Percentiles rank a stretch among this genome's conserved stretches.
Evolutionary conservation across 2,113 vertebrate genomes (phyloP).

Genomic region (Phoenicopterus ruber): DNA sequence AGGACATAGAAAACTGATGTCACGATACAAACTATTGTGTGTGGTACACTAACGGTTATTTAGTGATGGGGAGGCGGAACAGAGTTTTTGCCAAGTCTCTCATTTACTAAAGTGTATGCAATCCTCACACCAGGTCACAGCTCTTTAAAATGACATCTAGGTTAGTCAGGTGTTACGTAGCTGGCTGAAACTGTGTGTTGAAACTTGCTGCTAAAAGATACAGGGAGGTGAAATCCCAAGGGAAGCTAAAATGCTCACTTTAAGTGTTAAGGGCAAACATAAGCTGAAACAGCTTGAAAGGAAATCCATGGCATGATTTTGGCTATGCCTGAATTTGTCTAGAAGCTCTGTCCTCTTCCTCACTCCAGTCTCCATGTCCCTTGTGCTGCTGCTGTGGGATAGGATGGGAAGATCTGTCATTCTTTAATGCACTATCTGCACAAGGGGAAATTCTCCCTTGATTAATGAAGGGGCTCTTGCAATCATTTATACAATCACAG

Average conservation of each 20-base stretch:
- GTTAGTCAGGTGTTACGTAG: fast-evolving
- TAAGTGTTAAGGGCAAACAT: neutral
- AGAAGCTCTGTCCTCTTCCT: neutral
- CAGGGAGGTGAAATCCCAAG: neutral
- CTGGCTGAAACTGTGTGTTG: neutral
- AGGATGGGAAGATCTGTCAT: neutral
- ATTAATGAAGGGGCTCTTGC: neutral
- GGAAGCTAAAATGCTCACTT: neutral
- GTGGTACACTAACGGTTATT: neutral
- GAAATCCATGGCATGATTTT: neutral
- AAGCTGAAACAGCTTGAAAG: neutral
- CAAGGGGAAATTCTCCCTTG: neutral
- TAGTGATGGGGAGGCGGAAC: neutral
- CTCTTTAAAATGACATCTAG: neutral
- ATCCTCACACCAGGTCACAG: neutral
- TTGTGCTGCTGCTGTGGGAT: neutral
- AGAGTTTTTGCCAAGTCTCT: neutral
- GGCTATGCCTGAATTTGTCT: neutral
- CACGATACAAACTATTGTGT: neutral
- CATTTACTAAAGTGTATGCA: neutral
- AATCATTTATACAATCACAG: neutral
- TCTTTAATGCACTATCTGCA: neutral
- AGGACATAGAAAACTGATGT: neutral
- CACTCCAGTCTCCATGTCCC: neutral
- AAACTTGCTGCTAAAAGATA: neutral